These are phyloP conservation scores for Platysternon megacephalum DNA, from an alignment of 2,113 vertebrate species.

Conservation along the genomic window DNA sequence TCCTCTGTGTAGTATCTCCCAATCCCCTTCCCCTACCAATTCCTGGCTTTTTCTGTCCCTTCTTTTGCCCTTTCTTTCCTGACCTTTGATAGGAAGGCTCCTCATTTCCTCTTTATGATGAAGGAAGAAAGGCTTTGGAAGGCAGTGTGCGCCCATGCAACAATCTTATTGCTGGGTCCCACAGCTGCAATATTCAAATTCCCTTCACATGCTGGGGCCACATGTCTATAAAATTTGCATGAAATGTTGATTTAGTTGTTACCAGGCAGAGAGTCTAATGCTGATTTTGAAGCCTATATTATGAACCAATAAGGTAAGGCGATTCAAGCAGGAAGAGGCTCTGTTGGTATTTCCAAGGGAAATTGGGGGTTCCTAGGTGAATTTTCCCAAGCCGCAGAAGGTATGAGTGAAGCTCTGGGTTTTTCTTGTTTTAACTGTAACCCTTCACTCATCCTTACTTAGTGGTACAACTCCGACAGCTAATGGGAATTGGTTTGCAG, in stretches of 20 bases:
- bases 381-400: not conserved
- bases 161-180: conserved; percentile 18
- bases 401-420: not conserved
- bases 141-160: conserved; percentile 7
- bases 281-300: conserved; percentile 1
- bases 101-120: not conserved
- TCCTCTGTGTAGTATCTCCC: not conserved
- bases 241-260: conserved; percentile 6
- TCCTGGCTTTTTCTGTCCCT: not conserved
- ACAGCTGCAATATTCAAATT: conserved; percentile 14
- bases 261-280: conserved; percentile 20
- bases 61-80: not conserved
- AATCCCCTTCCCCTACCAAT: not conserved
- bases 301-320: not conserved
- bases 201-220: not conserved
- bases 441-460: not conserved
- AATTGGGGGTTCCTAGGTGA: not conserved
- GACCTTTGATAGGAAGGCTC: not conserved
- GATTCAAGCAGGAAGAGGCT: conserved; percentile 7
- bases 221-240: conserved; percentile 27
- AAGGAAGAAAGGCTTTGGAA: not conserved
- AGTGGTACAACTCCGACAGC: not conserved
- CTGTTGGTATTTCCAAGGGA: not conserved
- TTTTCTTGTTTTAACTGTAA: not conserved
- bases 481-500: not conserved